These are phyloP conservation scores for Phorcus lineatus DNA, from an alignment of 2,888 invertebrate genomes.

Conservation along the genomic window DNA sequence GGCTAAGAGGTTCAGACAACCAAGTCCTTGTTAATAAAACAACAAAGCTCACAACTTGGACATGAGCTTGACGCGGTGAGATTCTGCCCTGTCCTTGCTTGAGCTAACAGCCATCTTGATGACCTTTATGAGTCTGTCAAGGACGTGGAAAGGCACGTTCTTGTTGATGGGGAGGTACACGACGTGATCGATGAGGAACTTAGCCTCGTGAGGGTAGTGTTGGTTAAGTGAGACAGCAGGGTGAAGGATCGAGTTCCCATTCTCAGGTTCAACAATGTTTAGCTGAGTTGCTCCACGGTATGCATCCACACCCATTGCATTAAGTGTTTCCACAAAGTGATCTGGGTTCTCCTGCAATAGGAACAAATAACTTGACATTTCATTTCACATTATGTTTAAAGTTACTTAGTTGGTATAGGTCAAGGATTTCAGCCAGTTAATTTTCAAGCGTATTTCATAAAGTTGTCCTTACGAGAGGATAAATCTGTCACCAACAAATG, in stretches of 20 bases:
- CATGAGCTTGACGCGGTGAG: constrained; percentile 7
- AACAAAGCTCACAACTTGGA: constrained; percentile 27
- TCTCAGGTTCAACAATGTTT: constrained; percentile 70
- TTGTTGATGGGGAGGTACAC: constrained; percentile 75
- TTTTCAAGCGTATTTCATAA: too few species aligned
- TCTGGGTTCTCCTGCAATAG: constrained; percentile 73
- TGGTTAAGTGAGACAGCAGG: constrained; percentile 39
- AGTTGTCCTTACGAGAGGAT: too few species aligned
- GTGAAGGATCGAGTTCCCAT: constrained; percentile 24
- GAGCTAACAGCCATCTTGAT: constrained; percentile 43
- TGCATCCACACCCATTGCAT: constrained; percentile 73
- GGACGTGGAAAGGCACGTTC: constrained; percentile 70
- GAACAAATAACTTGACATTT: too few species aligned
- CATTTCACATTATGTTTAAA: too few species aligned
- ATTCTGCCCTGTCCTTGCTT: neutral
- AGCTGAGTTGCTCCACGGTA: constrained; percentile 75
- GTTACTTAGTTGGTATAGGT: too few species aligned
- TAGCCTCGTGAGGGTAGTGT: constrained; percentile 70
- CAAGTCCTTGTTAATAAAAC: neutral
- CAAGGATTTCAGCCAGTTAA: too few species aligned
- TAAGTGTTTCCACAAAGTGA: constrained; percentile 62
- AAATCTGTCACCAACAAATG: too few species aligned
- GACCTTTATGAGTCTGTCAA: constrained; percentile 67
- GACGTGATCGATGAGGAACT: constrained; percentile 74
- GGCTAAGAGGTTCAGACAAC: neutral